A percentile compares a stretch with the other conserved stretches of the same genome.
These are phyloP conservation scores for Lepus oiostolus DNA, from an alignment of 2,797 vertebrate species.

Conservation along the genomic window DNA sequence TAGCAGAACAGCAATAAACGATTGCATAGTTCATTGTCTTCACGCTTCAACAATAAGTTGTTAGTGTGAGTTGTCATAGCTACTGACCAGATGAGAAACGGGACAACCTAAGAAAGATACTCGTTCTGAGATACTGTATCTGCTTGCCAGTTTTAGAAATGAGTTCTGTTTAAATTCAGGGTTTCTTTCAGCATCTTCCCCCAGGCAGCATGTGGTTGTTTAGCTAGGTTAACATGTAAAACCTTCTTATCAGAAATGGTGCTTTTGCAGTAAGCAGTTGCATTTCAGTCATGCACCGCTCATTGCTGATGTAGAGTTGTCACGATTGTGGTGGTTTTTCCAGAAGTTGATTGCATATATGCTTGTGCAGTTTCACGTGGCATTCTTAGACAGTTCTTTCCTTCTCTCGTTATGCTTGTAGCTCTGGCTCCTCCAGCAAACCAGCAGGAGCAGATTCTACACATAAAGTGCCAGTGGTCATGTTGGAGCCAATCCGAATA, in stretches of 20 bases:
- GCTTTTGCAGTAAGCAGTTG: neutral
- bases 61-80: constrained; percentile 26
- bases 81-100: constrained; percentile 12
- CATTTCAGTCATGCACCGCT: neutral
- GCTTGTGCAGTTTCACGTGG: neutral
- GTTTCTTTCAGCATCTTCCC: constrained; percentile 40
- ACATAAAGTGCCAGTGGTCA: constrained; percentile 90
- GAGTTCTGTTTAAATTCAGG: constrained; percentile 27
- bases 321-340: constrained; percentile 14
- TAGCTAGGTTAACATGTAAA: neutral
- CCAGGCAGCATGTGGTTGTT: neutral
- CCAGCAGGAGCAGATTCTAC: constrained; percentile 91
- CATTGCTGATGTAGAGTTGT: neutral
- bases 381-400: neutral
- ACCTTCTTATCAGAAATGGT: constrained; percentile 2
- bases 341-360: neutral
- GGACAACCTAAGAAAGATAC: neutral
- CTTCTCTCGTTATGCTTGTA: constrained; percentile 61
- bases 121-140: neutral
- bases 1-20: constrained; percentile 16
- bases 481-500: constrained; percentile 91
- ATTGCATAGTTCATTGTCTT: constrained; percentile 11
- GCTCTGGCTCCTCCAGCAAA: constrained; percentile 90
- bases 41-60: neutral
- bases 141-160: constrained; percentile 23